These are phyloP conservation scores for Drosophila kokeensis DNA, from an alignment of 2,888 invertebrate species.

Conservation along the genomic window DNA sequence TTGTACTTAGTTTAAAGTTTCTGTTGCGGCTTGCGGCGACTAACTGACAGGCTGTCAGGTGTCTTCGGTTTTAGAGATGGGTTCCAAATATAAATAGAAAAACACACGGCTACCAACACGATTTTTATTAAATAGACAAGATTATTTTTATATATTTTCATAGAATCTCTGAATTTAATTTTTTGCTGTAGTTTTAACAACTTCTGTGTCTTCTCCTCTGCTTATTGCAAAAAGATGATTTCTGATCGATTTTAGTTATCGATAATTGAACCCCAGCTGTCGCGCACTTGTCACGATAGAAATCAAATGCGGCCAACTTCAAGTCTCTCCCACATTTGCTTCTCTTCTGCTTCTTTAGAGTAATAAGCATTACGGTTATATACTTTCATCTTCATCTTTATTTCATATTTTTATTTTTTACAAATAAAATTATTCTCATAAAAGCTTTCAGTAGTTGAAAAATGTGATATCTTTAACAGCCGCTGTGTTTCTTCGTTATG, in stretches of 20 bases:
- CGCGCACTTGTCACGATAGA: not conserved
- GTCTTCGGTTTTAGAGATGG: not conserved
- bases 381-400: not conserved
- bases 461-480: not conserved
- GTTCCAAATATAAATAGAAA: not conserved
- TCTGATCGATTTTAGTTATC: not conserved
- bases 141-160: not conserved
- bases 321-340: not conserved
- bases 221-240: not conserved
- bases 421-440: not conserved
- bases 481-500: not conserved
- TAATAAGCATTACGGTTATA: no score
- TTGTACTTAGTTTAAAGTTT: constrained; percentile 7
- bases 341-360: not conserved
- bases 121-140: not conserved
- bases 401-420: not conserved
- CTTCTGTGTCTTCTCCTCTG: not conserved
- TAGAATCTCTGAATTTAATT: not conserved
- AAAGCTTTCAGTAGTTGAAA: not conserved
- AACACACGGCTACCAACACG: not conserved
- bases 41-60: constrained; percentile 9
- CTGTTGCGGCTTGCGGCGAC: constrained; percentile 8
- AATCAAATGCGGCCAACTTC: not conserved
- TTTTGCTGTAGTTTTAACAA: not conserved
- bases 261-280: not conserved